A percentile compares a stretch with the other conserved stretches of the same genome.
phyloP scores from a whole-genome alignment of 2,888 invertebrate species.

The Ormyrus rosae region DNA sequence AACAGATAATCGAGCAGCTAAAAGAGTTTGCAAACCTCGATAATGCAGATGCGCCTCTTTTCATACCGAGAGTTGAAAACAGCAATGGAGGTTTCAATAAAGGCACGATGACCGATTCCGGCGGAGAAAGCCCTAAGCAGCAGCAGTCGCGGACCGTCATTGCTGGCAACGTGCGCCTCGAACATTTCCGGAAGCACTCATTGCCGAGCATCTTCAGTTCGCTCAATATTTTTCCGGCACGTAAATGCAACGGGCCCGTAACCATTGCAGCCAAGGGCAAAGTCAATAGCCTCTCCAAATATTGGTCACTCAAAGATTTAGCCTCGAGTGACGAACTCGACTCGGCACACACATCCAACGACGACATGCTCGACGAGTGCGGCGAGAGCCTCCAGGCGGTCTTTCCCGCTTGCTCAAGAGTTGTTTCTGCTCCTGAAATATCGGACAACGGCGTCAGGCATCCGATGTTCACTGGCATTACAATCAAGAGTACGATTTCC shows the following conservation, averaged over 20 bases:
- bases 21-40: constrained; percentile 71
- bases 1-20: constrained; percentile 69
- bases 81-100: background rate
- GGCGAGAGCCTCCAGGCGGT: constrained; percentile 59
- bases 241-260: background rate
- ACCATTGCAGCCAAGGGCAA: constrained; percentile 56
- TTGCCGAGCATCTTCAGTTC: constrained; percentile 65
- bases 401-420: constrained; percentile 65
- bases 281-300: constrained; percentile 68
- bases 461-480: constrained; percentile 55
- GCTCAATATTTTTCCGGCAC: constrained; percentile 57
- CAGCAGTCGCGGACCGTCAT: constrained; percentile 11
- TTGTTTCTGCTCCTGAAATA: constrained; percentile 68
- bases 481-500: constrained; percentile 64
- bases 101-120: too few relatives aligned
- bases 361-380: constrained; percentile 30
- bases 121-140: too few relatives aligned
- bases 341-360: constrained; percentile 55
- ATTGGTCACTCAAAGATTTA: constrained; percentile 69
- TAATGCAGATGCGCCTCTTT: constrained; percentile 66
- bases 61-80: constrained; percentile 60
- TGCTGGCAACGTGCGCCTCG: constrained; percentile 62
- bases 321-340: constrained; percentile 61
- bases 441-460: constrained; percentile 58
- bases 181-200: constrained; percentile 66